Conservation (phyloP, 2,797 vertebrate species). For the Etheostoma nigrum region DNA sequence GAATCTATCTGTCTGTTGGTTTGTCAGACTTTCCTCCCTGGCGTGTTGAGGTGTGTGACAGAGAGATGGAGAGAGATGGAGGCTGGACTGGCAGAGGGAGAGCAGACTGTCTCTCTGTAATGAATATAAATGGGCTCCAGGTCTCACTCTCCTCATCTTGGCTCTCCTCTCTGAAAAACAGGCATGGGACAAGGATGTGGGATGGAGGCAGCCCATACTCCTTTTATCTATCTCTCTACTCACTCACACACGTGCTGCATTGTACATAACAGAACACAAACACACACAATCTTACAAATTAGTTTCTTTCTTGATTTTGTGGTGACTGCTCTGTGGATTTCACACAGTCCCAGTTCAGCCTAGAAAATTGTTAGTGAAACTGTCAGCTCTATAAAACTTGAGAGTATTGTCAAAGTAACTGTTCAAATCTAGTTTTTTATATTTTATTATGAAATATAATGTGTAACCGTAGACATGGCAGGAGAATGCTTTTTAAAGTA, state of each 20-base stretch:
- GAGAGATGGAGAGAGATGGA: slow-evolving; percentile 65
- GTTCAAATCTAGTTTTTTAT: slow-evolving; percentile 1
- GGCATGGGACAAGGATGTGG: slow-evolving; percentile 34
- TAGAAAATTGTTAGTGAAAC: slow-evolving; percentile 19
- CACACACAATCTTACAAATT: neutral
- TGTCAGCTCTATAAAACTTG: slow-evolving; percentile 10
- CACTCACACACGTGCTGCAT: slow-evolving; percentile 19
- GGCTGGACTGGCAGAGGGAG: slow-evolving; percentile 73
- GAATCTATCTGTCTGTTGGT: slow-evolving; percentile 67
- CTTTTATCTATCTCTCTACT: neutral
- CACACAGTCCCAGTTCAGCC: slow-evolving; percentile 19
- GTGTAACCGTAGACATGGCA: neutral
- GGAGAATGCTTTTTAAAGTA: neutral
- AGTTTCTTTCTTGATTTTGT: slow-evolving; percentile 9
- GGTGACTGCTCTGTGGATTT: neutral
- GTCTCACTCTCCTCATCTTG: slow-evolving; percentile 55
- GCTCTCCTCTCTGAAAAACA: slow-evolving; percentile 47
- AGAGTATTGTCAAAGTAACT: slow-evolving; percentile 15
- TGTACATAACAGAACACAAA: slow-evolving; percentile 17
- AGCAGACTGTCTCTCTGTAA: slow-evolving; percentile 77
- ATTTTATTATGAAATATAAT: neutral
- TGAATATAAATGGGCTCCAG: slow-evolving; percentile 81
- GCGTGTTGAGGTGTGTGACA: slow-evolving; percentile 69
- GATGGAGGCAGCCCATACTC: slow-evolving; percentile 26
- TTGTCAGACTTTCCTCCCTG: slow-evolving; percentile 64